Conservation (phyloP, 2,797 vertebrate genomes). For the Bovichtus diacanthus region DNA sequence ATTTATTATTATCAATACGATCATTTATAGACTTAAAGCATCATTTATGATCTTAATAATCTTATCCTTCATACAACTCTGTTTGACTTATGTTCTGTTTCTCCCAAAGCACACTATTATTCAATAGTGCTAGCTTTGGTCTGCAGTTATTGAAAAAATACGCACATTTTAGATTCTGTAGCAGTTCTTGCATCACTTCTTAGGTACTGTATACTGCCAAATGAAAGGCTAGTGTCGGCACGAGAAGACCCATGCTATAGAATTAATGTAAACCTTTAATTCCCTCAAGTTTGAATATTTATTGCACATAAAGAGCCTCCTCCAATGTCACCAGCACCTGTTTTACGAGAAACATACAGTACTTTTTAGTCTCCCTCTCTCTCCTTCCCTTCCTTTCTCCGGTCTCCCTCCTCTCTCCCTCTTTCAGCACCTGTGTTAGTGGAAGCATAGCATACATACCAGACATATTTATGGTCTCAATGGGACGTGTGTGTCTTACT, state of each 20-base stretch:
- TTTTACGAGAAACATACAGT: conserved; percentile 42
- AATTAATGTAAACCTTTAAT: background rate
- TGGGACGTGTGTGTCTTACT: conserved; percentile 59
- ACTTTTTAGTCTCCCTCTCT: conserved; percentile 13
- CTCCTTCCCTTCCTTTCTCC: conserved; percentile 32
- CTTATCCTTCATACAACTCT: background rate
- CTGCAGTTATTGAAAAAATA: background rate
- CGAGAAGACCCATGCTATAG: background rate
- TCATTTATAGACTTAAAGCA: background rate
- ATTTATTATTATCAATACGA: background rate
- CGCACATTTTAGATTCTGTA: conserved; percentile 4
- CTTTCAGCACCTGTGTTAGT: conserved; percentile 84
- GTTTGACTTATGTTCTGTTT: background rate
- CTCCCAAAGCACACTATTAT: background rate
- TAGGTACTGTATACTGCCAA: background rate
- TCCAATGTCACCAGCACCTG: conserved; percentile 52
- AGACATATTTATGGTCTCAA: conserved; percentile 83
- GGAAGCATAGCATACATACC: conserved; percentile 85
- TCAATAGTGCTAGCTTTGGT: too few relatives aligned
- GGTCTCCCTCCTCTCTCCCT: conserved; percentile 37
- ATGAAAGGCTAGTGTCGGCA: background rate
- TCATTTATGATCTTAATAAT: background rate
- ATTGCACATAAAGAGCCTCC: conserved; percentile 13
- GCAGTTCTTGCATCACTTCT: background rate
- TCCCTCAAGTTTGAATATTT: conserved; percentile 8